Evolutionary conservation across 2,888 invertebrate genomes (phyloP).

Genomic region (Melieria picta): DNA sequence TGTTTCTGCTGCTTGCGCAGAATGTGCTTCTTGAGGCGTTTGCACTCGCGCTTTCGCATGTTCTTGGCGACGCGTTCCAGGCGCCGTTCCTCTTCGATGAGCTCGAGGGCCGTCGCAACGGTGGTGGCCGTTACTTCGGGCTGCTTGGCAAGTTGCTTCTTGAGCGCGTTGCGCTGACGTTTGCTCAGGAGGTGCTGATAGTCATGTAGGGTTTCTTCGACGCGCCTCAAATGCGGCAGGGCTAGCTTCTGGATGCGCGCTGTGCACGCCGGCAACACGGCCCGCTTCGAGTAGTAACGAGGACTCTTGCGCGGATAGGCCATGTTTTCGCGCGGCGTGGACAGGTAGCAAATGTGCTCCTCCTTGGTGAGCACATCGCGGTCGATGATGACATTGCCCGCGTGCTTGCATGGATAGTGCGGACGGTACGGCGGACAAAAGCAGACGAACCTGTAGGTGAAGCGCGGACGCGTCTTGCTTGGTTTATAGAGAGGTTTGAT

Average conservation of each 20-base stretch:
- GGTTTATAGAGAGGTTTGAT: conserved; percentile 44
- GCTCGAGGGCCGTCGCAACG: conserved; percentile 56
- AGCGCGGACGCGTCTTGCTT: no score
- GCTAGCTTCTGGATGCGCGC: conserved; percentile 58
- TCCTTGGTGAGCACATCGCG: conserved; percentile 59
- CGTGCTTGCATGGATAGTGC: conserved; percentile 56
- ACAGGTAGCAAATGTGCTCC: conserved; percentile 59
- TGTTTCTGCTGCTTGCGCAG: conserved; percentile 51
- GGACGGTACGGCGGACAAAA: conserved; percentile 54
- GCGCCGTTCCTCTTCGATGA: conserved; percentile 59
- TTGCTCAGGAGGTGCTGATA: conserved; percentile 49
- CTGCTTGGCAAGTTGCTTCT: conserved; percentile 50
- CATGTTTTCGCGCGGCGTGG: conserved; percentile 58
- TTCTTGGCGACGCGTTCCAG: conserved; percentile 48
- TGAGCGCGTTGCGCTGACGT: conserved; percentile 50
- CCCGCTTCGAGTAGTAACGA: conserved; percentile 49
- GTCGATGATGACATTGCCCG: conserved; percentile 59
- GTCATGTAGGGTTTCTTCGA: conserved; percentile 50
- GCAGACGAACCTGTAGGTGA: conserved; percentile 50
- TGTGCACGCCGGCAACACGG: conserved; percentile 58
- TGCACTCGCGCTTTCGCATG: conserved; percentile 49
- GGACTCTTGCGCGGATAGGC: conserved; percentile 42
- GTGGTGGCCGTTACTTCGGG: conserved; percentile 46
- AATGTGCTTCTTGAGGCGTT: conserved; percentile 52
- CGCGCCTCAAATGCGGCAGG: conserved; percentile 51